These are phyloP conservation scores for Chelon labrosus DNA, from an alignment of 2,797 vertebrate species.

Conservation along the genomic window DNA sequence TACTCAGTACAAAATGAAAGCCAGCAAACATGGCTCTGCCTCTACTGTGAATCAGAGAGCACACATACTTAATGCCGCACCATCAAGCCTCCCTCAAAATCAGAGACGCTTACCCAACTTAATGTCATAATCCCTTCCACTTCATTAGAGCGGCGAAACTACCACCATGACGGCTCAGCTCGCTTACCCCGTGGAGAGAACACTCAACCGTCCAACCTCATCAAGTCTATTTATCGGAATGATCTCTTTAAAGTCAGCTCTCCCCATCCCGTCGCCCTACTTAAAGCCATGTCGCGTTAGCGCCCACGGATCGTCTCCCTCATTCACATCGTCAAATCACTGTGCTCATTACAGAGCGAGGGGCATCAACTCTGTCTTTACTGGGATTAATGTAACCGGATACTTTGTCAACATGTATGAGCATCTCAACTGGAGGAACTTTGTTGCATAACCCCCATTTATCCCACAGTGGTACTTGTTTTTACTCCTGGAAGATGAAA, in stretches of 20 bases:
- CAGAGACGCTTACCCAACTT: constrained; percentile 67
- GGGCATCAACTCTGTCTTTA: constrained; percentile 62
- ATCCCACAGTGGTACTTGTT: constrained; percentile 45
- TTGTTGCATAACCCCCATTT: constrained; percentile 67
- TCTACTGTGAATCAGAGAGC: constrained; percentile 42
- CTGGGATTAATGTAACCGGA: constrained; percentile 77
- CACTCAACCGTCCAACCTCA: constrained; percentile 78
- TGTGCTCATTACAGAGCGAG: constrained; percentile 64
- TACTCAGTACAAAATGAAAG: constrained; percentile 17
- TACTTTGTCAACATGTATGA: constrained; percentile 83
- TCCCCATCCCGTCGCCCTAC: constrained; percentile 75
- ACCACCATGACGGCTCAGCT: constrained; percentile 69
- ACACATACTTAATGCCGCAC: constrained; percentile 46
- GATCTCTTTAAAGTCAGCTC: constrained; percentile 77
- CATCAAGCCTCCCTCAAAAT: constrained; percentile 57
- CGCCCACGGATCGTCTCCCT: constrained; percentile 58
- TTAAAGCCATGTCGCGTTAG: constrained; percentile 76
- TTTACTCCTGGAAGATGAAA: background rate
- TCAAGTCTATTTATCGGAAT: constrained; percentile 81
- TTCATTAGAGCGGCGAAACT: constrained; percentile 67
- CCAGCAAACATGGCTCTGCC: constrained; percentile 31
- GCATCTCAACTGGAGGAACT: constrained; percentile 65
- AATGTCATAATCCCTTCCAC: constrained; percentile 77
- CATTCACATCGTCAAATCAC: constrained; percentile 67
- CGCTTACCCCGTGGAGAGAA: constrained; percentile 61